Conservation (phyloP, 2,797 vertebrate genomes). For the Zenarchopterus dispar region DNA sequence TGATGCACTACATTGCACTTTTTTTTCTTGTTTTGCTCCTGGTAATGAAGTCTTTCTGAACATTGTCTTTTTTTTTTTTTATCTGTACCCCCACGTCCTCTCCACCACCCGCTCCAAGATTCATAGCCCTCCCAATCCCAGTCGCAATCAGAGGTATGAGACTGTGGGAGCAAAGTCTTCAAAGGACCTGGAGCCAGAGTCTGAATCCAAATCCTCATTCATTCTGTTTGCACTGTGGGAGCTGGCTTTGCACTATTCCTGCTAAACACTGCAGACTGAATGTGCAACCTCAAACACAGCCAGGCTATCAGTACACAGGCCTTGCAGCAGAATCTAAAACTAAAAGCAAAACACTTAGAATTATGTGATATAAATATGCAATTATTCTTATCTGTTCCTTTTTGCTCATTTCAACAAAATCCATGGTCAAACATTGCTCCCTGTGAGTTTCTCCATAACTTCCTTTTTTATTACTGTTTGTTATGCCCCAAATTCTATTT, state of each 20-base stretch:
- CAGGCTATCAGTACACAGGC: no score
- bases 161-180: conserved; percentile 53
- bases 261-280: conserved; percentile 26
- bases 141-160: conserved; percentile 61
- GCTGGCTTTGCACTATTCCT: conserved; percentile 49
- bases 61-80: conserved; percentile 7
- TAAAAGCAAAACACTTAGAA: no score
- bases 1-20: conserved; percentile 53
- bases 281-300: no score
- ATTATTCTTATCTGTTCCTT: no score
- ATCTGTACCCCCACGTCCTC: background rate
- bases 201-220: conserved; percentile 45
- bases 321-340: no score
- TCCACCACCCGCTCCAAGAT: conserved; percentile 27
- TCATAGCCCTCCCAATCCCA: conserved; percentile 54
- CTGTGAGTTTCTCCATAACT: no score
- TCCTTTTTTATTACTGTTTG: no score
- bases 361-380: no score
- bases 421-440: no score
- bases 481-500: no score
- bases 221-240: conserved; percentile 54
- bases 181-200: conserved; percentile 45
- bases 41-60: conserved; percentile 53
- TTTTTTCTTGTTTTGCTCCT: conserved; percentile 25
- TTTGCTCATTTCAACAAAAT: no score